Evolutionary conservation across 1,140 invertebrate species (phyloP), one percentile per base, ranked within the genome.

Genomic region (Ridgeia piscesae): DNA sequence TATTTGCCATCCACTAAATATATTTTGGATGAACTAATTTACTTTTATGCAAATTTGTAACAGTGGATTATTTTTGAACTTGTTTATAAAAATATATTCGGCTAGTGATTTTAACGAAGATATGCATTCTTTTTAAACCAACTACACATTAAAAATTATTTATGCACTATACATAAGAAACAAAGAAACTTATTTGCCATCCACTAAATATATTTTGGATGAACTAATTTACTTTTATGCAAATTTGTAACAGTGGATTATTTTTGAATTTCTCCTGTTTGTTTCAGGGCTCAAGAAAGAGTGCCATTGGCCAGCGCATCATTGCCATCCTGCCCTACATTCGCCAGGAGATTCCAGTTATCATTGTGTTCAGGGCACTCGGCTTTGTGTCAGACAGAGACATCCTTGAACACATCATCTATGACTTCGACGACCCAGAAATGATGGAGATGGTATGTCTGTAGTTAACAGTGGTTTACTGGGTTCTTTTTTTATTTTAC

Each of bases 331-430:
- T 99, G 91, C 99, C 99, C 0, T 99, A 99, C 94, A 99, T 99
- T 93, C 99, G 99, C 95, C 99, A 97, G 93, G 99, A 99, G 96
- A 99, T 99, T 94, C 99, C 99, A 8, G 99, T 99, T 91, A 99
- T 99, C 97, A 99, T 99, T 96, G 99, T 99, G 0, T 99, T 99
- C 95, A 94, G 97, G 93, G 99, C 99, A 35, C 96, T 99, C 34
- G 99, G 99, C 33, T 99, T 99, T 96, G 99, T 99, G 77, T 99
- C 99, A 34, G 99, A 99, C 96, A 97, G 99, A 94, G 99, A 99
- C 96, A 99, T 99, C 94, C 96, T 99, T 11, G 99, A 99, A 95
- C 99, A 99, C 95, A 99, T 99, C 92, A 99, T 99, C 94, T 99
- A 99, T 96, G 99, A 99, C 94, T 99, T 99, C 96, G 96, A 99